A percentile compares a stretch with the other conserved stretches of the same genome.
phyloP scores from a whole-genome alignment of 2,797 vertebrate genomes.

The Cossypha niveicapilla region DNA sequence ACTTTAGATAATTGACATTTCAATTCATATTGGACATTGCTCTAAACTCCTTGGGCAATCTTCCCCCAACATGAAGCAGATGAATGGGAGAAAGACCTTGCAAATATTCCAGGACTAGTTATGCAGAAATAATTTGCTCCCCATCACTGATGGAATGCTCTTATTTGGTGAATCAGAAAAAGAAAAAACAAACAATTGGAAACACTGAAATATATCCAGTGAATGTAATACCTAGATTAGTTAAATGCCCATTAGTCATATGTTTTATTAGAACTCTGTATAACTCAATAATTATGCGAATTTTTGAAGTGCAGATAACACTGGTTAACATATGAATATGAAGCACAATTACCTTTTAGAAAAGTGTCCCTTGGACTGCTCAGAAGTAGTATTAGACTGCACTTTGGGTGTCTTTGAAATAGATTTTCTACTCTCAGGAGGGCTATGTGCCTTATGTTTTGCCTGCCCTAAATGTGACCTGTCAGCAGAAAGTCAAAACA shows the following conservation, averaged over 20 bases:
- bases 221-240: background rate
- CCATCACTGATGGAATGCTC: constrained; percentile 16
- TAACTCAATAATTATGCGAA: constrained; percentile 18
- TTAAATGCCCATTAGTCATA: background rate
- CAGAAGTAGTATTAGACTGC: constrained; percentile 93
- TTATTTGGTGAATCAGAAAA: background rate
- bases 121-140: constrained; percentile 11
- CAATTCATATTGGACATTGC: background rate
- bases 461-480: constrained; percentile 99
- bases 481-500: constrained; percentile 89
- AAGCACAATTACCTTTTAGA: constrained; percentile 93
- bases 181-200: background rate
- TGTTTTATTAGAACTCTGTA: background rate
- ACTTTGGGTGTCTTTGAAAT: constrained; percentile 99
- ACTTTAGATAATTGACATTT: background rate
- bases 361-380: constrained; percentile 96
- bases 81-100: background rate
- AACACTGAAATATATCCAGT: background rate
- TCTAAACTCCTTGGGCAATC: background rate
- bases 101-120: constrained; percentile 51
- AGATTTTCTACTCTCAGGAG: constrained; percentile 98
- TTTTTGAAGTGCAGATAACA: constrained; percentile 44
- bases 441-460: constrained; percentile 98
- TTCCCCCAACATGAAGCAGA: background rate
- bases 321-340: constrained; percentile 70